Evolutionary conservation across 2,888 invertebrate species (phyloP), one percentile per base, ranked within the genome.

Genomic region (Phortica okadai): DNA sequence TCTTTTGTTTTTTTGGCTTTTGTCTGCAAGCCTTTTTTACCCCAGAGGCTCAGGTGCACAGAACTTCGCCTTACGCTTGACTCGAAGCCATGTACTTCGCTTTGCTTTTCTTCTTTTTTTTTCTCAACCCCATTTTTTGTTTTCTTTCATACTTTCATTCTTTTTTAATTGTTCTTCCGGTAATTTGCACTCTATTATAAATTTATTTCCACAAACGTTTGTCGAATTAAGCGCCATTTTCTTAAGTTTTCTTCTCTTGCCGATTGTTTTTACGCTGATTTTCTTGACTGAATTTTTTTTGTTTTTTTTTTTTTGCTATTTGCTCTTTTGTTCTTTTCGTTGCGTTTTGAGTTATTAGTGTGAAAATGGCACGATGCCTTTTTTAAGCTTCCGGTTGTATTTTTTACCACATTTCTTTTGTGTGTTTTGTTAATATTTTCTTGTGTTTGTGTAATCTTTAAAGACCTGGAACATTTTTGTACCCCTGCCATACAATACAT

Each of bases 121-220:
- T 44, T 73, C 41, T 21, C 25, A 42, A 41, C 8, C 56, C 41
- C 6, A 44, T 33, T 33, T 59, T 79, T 73, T 25, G 75, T 67
- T 58, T 64, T 69, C 3, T 8, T 42, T 70, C n/a, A 45, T 14
- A 21, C 42, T 64, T 21, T 67, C 6, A 33, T 66, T 78, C 80
- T 72, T 78, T 81, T 82, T 85, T 83, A 86, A 88, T 88, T 88
- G 88, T 82, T 83, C 82, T 85, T 85, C 85, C 88, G 85, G 84
- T 77, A 82, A 88, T 88, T 85, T 85, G 83, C 87, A 84, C 81
- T 88, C 84, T 78, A 85, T 88, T 87, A 81, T 83, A 86, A 85
- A 86, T 81, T 85, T 80, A 59, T 16, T 74, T 50, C 66, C 42
- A 66, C 6, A 54, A 64, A 74, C 64, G 50, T 74, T 74, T 41